Evolutionary conservation across 2,113 vertebrate genomes (phyloP), one percentile per base, ranked within the genome.

Genomic region (Myrmophylax atrothorax): DNA sequence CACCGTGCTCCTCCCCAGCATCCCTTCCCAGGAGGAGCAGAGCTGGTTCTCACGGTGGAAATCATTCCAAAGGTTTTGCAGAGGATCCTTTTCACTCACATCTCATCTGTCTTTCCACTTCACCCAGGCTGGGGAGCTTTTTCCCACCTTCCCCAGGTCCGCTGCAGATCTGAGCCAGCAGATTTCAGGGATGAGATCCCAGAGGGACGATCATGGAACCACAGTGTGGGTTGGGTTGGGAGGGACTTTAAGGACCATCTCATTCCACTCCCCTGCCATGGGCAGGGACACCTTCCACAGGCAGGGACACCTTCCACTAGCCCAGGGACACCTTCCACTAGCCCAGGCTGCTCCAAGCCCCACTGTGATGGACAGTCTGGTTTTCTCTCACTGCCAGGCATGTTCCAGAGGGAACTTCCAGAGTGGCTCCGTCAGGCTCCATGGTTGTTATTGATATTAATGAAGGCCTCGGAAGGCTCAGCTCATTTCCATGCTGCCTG

Each of bases 291-390:
- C 15, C 12, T 40, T 13, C 15, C 40, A 40, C 40, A 40, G 40
- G 12, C 64, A 69, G 33, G 33, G 46, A 37, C 28, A 23, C 18
- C 11, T 37, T 15, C 18, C 40, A 40, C 40, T 40, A 13, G 40
- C 40, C 40, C 12, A 12, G 40, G 10, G 10, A 40, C 38, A 40
- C 38, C 38, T 40, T 12, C 10, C 38, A 40, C 64, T 1, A 3
- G 28, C 2, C 4, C 56, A 47, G 49, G 40, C 40, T 9, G 15
- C 40, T 63, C 75, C 28, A 8, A 9, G 8, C 29, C n/a, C 12
- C 29, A 0, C 3, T 0, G 14, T 3, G 31, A 9, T 24, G 24
- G 7, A 0, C 18, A 76, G 68, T 33, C 80, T 6, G 1, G 4
- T 2, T 31, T 31, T 14, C 60, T 18, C 38, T 11, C 14, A 0